Conservation (phyloP, 2,888 invertebrate genomes). For the Proisotoma minuta region DNA sequence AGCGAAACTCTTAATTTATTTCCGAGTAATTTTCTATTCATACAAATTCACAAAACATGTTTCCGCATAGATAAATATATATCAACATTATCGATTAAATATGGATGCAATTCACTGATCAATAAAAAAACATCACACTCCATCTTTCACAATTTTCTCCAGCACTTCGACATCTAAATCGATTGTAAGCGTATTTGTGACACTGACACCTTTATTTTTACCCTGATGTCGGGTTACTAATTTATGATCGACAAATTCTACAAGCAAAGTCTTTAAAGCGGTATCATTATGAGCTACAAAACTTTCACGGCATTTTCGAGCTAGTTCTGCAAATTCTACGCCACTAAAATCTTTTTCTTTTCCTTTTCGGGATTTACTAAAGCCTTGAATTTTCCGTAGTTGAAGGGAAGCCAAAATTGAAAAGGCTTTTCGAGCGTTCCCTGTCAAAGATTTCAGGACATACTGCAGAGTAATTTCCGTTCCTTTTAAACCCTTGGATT, state of each 20-base stretch:
- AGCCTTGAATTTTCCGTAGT: slow-evolving; percentile 65
- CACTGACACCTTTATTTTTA: slow-evolving; percentile 29
- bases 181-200: slow-evolving; percentile 30
- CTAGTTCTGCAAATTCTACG: slow-evolving; percentile 81
- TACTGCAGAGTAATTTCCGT: slow-evolving; percentile 81
- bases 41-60: too few relatives aligned
- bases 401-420: slow-evolving; percentile 76
- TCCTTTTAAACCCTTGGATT: slow-evolving; percentile 73
- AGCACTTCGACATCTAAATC: slow-evolving; percentile 30
- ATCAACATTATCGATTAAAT: too few relatives aligned
- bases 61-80: too few relatives aligned
- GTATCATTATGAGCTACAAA: slow-evolving; percentile 90
- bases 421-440: slow-evolving; percentile 81
- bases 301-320: slow-evolving; percentile 75
- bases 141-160: slow-evolving; percentile 23
- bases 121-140: slow-evolving; percentile 11
- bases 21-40: too few relatives aligned
- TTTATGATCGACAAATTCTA: slow-evolving; percentile 93
- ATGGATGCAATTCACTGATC: too few relatives aligned
- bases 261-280: slow-evolving; percentile 82
- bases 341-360: slow-evolving; percentile 58
- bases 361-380: slow-evolving; percentile 65
- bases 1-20: too few relatives aligned
- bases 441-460: slow-evolving; percentile 83
- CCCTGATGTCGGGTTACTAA: slow-evolving; percentile 56